These are phyloP conservation scores for Chrysaora quinquecirrha DNA, from an alignment of 30 jellyfish, hydroid and myxozoan species.

Conservation along the genomic window DNA sequence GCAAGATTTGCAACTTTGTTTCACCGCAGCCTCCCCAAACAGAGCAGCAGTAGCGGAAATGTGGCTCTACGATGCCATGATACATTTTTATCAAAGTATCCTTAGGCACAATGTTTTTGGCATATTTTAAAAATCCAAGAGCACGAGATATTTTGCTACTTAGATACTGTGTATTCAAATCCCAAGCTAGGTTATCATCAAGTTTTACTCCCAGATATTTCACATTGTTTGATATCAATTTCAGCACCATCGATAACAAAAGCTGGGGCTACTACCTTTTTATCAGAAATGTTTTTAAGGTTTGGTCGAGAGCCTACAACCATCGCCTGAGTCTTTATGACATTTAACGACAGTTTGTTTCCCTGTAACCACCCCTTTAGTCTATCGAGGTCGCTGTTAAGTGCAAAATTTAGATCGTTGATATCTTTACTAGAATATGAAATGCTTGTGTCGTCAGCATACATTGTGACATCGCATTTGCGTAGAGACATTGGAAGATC, in stretches of 20 bases:
- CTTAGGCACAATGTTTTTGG: slow-evolving; percentile 10
- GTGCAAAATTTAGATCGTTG: slow-evolving; percentile 11
- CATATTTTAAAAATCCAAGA: slow-evolving; percentile 4
- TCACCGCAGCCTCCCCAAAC: slow-evolving; percentile 24
- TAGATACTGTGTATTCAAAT: slow-evolving; percentile 2
- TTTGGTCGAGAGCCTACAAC: slow-evolving; percentile 21
- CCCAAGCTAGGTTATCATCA: slow-evolving; percentile 18
- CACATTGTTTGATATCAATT: slow-evolving; percentile 3
- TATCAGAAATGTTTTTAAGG: slow-evolving; percentile 2
- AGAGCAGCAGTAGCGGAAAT: slow-evolving; percentile 30
- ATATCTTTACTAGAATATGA: slow-evolving; percentile 6
- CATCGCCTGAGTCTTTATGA: slow-evolving; percentile 25
- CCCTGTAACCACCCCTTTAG: slow-evolving; percentile 25
- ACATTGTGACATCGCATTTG: slow-evolving; percentile 8
- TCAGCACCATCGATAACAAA: slow-evolving; percentile 14
- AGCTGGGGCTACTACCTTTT: not conserved
- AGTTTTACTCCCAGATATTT: slow-evolving; percentile 9
- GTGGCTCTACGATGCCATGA: slow-evolving; percentile 15
- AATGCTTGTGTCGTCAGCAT: slow-evolving; percentile 10
- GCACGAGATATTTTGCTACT: slow-evolving; percentile 21
- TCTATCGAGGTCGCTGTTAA: slow-evolving; percentile 15
- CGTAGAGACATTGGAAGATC: too few relatives aligned
- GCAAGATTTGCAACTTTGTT: slow-evolving; percentile 3
- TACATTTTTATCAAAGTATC: slow-evolving; percentile 15
- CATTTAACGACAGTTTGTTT: slow-evolving; percentile 16